Evolutionary conservation across 2,888 invertebrate genomes (phyloP), one percentile per base, ranked within the genome.

Genomic region (Caradrina clavipalpis): DNA sequence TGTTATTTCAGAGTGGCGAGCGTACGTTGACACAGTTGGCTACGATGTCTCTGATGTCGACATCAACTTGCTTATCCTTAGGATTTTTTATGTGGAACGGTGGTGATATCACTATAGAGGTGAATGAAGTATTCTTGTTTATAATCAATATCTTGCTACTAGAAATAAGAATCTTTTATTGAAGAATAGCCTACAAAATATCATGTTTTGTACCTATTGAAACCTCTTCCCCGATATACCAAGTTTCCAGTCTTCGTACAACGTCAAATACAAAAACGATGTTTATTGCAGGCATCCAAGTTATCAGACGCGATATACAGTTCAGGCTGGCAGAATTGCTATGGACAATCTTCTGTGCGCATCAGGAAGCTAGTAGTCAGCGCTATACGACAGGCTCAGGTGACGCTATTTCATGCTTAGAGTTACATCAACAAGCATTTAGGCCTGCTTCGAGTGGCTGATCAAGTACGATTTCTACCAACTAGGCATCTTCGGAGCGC

Each of bases 291-390:
- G 76, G 76, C 76, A 7, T 57, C 60, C 10, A 64, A 78, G 22
- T 11, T 78, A 13, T 47, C 68, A 8, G 68, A 68, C 11, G 67
- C 76, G 10, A 76, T 76, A n/a, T 76, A 76, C 64, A 39, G 66
- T 59, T 84, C 84, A 0, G 84, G 85, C 7, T 84, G 84, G 84
- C 69, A 85, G 35, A 80, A 85, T 63, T 85, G 85, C 35, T 73
- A 39, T 13, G 66, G 74, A 1, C 47, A 65, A 17, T 60, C 75
- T 1, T 73, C 76, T 0, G 21, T 54, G 8, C 75, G 85, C 10
- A 53, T 81, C 17, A 73, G 83, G 42, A 73, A 75, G 11, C 57
- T 85, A 50, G 58, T 84, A 21, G 55, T 68, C n/a, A 54, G 22
- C 19, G 68, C 76, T 11, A 58, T 76, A 19, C 61, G 60, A 11